Conservation (phyloP, 1,140 invertebrate genomes). For the Drosophila micromelanica region DNA sequence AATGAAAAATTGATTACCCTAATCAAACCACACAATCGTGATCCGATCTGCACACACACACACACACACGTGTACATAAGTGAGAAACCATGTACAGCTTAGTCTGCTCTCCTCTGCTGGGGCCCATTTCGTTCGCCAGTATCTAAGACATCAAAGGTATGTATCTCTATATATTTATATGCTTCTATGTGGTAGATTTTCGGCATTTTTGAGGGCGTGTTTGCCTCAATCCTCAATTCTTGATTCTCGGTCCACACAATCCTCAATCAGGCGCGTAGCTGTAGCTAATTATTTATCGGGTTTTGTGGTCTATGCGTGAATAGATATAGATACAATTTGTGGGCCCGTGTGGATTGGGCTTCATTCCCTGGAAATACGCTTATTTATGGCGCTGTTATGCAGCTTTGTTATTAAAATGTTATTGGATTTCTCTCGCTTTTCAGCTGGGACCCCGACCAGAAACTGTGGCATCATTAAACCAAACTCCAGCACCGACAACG, state of each 20-base stretch:
- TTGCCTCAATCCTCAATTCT: constrained; percentile 31
- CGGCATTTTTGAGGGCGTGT: constrained; percentile 69
- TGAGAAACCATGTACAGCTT: constrained; percentile 74
- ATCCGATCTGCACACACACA: constrained; percentile 35
- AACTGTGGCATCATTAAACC: constrained; percentile 54
- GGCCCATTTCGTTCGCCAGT: constrained; percentile 12
- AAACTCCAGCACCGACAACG: not conserved
- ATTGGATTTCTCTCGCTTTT: constrained; percentile 81
- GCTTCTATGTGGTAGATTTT: not conserved
- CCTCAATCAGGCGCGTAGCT: constrained; percentile 26
- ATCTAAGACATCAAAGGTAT: constrained; percentile 46
- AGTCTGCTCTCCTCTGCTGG: constrained; percentile 20
- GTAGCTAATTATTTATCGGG: constrained; percentile 75
- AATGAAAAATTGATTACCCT: constrained; percentile 75
- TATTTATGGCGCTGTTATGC: constrained; percentile 69
- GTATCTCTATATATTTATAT: constrained; percentile 25
- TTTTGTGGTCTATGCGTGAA: constrained; percentile 33
- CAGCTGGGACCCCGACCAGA: constrained; percentile 46
- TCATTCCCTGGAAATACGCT: constrained; percentile 71
- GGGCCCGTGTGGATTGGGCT: constrained; percentile 16
- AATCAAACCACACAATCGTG: constrained; percentile 65
- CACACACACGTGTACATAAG: constrained; percentile 50
- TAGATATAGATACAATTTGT: constrained; percentile 74
- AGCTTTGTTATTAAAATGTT: constrained; percentile 82
- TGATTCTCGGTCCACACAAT: not conserved